Percentiles rank a stretch among this genome's conserved stretches.
Evolutionary conservation across 37 sponge, comb jelly and placozoan genomes (phyloP).

Genomic region (Cladorhizidae sp.): DNA sequence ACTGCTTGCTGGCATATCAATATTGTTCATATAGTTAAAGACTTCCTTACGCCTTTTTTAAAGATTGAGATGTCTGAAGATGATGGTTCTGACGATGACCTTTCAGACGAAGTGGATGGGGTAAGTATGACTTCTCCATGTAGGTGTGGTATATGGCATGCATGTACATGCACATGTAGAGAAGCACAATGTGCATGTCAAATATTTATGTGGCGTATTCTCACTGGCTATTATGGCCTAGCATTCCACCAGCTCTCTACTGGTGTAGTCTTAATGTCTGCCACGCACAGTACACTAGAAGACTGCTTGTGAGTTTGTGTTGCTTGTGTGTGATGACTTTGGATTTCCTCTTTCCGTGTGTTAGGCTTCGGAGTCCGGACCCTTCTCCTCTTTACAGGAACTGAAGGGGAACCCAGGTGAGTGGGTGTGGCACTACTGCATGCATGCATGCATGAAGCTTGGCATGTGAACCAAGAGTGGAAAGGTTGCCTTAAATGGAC

Average conservation of each 20-base stretch:
- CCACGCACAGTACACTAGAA: too few relatives aligned
- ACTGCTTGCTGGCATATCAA: too few relatives aligned
- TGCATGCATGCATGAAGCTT: background rate
- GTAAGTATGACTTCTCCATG: conserved; percentile 8
- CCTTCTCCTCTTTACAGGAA: conserved; percentile 64
- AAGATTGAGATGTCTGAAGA: background rate
- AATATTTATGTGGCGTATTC: too few relatives aligned
- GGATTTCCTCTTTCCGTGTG: background rate
- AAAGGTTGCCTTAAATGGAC: too few relatives aligned
- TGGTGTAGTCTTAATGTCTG: too few relatives aligned
- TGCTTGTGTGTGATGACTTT: background rate
- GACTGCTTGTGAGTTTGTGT: too few relatives aligned
- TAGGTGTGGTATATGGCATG: too few relatives aligned
- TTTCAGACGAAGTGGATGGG: conserved; percentile 43
- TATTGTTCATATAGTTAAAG: too few relatives aligned
- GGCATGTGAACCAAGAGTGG: too few relatives aligned
- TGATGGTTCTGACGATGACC: conserved; percentile 44
- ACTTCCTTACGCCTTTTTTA: too few relatives aligned
- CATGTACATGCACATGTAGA: background rate
- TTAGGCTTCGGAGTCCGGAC: conserved; percentile 48
- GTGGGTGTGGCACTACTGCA: background rate
- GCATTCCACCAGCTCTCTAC: too few relatives aligned
- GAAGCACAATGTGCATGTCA: background rate
- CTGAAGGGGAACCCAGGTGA: conserved; percentile 58
- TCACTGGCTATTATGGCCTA: too few relatives aligned